Evolutionary conservation across 2,888 invertebrate genomes (phyloP).

Genomic region (Rhogogaster chlorosoma): DNA sequence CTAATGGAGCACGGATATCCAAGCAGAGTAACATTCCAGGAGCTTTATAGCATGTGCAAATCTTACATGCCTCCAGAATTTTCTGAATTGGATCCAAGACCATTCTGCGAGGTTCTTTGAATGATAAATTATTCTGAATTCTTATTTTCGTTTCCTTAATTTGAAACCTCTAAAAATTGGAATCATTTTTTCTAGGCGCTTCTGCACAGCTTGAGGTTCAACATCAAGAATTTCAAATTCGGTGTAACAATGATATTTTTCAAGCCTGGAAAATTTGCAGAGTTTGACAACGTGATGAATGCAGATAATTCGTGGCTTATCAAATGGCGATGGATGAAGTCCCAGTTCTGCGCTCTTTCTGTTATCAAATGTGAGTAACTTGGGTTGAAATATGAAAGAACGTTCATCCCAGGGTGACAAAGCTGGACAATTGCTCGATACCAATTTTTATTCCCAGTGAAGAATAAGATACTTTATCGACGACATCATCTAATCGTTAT

Average conservation of each 20-base stretch:
- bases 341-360: slow-evolving; percentile 94
- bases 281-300: slow-evolving; percentile 97
- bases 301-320: slow-evolving; percentile 97
- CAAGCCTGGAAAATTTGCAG: slow-evolving; percentile 98
- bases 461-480: slow-evolving; percentile 95
- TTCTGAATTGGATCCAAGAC: slow-evolving; percentile 88
- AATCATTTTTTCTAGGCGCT: slow-evolving; percentile 84
- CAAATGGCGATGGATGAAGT: slow-evolving; percentile 95
- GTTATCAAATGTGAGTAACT: slow-evolving; percentile 92
- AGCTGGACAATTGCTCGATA: not conserved
- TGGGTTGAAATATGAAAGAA: not conserved
- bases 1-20: slow-evolving; percentile 99
- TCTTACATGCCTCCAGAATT: slow-evolving; percentile 91
- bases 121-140: not conserved
- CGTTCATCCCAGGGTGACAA: not conserved
- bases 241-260: slow-evolving; percentile 99
- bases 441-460: slow-evolving; percentile 83
- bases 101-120: slow-evolving; percentile 92
- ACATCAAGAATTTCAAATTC: slow-evolving; percentile 97
- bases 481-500: slow-evolving; percentile 88
- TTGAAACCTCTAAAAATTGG: not conserved
- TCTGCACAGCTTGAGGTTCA: slow-evolving; percentile 95
- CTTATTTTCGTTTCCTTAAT: slow-evolving; percentile 17
- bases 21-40: slow-evolving; percentile 93
- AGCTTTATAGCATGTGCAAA: slow-evolving; percentile 95